Evolutionary conservation across 1,140 invertebrate species (phyloP), one percentile per base, ranked within the genome.

Genomic region (Cydia amplana): DNA sequence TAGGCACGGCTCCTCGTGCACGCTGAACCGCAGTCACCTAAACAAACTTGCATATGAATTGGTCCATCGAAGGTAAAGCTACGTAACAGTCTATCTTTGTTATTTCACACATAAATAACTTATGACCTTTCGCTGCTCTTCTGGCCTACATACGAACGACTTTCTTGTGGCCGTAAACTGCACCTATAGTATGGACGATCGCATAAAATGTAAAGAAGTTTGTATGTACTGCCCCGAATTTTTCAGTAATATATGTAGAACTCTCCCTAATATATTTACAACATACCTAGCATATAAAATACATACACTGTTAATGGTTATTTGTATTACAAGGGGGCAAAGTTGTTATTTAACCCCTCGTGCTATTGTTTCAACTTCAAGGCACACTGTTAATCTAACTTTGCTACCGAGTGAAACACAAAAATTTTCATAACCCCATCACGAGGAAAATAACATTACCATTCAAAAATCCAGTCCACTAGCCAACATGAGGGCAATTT

Each of bases 31-130:
- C 65, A 70, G 28, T 70, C 28, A 70, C 65, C 25, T 70, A 43
- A 70, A 70, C 28, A 70, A 70, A 70, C 65, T 70, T 70, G 65
- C 65, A 70, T 43, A 70, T 70, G 65, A 70, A 70, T 60, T 70
- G 32, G 32, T 70, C 14, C 65, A 70, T 70, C 23, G 28, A 36
- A 43, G 65, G n/a, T 36, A 67, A 32, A 7, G 28, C 65, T 40
- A 70, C n/a, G 65, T 70, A 43, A 70, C 28, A 32, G 32, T 70
- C 65, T 32, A 70, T 70, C 65, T 70, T 70, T 70, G 28, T 70
- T 70, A 70, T 70, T 40, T 70, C 28, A 70, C 65, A 70, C 32
- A 43, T 70, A 70, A 70, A 70, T 70, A 70, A 70, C 32, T 18
- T 70, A 70, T 70, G 65, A 70, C 65, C 65, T 70, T 70, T 70